phyloP scores from a whole-genome alignment of 2,797 vertebrate genomes.

The Glossophaga mutica region DNA sequence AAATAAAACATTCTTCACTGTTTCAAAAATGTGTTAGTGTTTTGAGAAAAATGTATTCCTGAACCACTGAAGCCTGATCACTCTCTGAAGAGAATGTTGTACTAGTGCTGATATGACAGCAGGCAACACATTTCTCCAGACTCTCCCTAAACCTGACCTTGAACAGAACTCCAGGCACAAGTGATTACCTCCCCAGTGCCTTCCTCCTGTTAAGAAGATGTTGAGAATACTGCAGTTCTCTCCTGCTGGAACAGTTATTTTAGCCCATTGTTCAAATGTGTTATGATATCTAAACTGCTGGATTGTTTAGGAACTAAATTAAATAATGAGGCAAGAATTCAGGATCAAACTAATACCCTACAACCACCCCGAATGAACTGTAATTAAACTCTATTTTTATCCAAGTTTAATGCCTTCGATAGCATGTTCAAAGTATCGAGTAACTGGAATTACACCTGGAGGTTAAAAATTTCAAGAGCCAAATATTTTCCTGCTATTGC shows the following conservation, averaged over 20 bases:
- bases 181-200: neutral
- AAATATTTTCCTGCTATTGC: neutral
- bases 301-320: neutral
- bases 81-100: neutral
- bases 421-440: neutral
- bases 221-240: neutral
- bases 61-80: neutral
- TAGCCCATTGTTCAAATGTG: neutral
- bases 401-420: neutral
- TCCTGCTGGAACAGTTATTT: neutral
- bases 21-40: neutral
- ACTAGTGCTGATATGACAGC: neutral
- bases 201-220: neutral
- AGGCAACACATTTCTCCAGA: neutral
- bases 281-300: neutral
- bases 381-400: conserved; percentile 29
- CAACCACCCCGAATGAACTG: neutral
- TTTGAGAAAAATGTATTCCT: neutral
- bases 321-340: conserved; percentile 22
- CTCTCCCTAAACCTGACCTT: neutral
- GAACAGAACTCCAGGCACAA: neutral
- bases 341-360: neutral
- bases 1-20: neutral
- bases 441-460: neutral
- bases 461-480: neutral